Evolutionary conservation across 2,113 vertebrate genomes (phyloP), one percentile per base, ranked within the genome.

Genomic region (Scopus umbretta): DNA sequence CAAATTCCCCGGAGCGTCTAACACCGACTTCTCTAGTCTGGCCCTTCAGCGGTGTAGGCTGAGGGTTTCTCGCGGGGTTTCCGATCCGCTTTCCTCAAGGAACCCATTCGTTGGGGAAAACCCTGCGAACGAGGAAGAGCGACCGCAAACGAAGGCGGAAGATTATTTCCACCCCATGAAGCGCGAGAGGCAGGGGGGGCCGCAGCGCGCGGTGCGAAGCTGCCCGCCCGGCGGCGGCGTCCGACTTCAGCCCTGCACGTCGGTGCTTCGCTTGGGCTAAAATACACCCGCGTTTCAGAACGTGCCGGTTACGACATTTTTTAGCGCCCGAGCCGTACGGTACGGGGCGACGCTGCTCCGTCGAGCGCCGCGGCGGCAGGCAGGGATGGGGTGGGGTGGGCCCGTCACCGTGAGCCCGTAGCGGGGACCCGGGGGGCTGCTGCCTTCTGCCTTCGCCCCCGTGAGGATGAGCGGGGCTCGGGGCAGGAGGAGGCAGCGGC

Each of bases 281-380:
- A 81, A 73, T 19, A n/a, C 23, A 29, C 45, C 16, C 3, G 4
- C 0, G 47, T 70, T 86, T 23, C 65, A 34, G 58, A 47, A 62
- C 2, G 10, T 26, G 13, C 6, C 3, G 11, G 16, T 50, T 32
- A 11, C 4, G 52, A 26, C 19, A 6, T 16, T 19, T 62, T 84
- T 52, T 27, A 32, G 61, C 49, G 16, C 49, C 73, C 43, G 56
- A 80, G 45, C 73, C 56, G 9, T 8, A 1, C 18, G 20, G 10
- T 11, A 8, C 3, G 8, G 49, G 49, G 82, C 1, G 16, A n/a
- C 30, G 53, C 52, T 42, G 66, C 56, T 76, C 17, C 0, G 1
- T 21, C 6, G 14, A 17, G 63, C 10, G 10, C 23, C 9, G 1
- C 2, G 2, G 29, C 0, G 0, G 61, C 40, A 29, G 43, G 43